A percentile compares a stretch with the other conserved stretches of the same genome.
Evolutionary conservation across 2,888 invertebrate species (phyloP).

Genomic region (Nudaria mundana): DNA sequence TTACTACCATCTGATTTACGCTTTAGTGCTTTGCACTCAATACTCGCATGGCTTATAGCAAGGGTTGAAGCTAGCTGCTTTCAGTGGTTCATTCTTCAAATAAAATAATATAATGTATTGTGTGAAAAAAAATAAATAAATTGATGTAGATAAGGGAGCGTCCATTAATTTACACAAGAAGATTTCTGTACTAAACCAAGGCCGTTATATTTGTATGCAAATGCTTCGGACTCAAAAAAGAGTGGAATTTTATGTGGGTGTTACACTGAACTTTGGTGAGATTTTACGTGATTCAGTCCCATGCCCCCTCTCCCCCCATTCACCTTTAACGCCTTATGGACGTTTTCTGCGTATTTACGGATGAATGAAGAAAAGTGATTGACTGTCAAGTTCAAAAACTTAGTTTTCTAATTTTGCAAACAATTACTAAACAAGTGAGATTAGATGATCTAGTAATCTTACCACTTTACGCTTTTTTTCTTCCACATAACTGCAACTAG

Average conservation of each 20-base stretch:
- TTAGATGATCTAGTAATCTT: background rate
- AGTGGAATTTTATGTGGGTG: background rate
- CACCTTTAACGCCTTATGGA: background rate
- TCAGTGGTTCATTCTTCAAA: too few species aligned
- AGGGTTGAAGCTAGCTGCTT: too few species aligned
- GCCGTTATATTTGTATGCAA: background rate
- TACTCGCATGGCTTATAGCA: too few species aligned
- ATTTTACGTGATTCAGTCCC: background rate
- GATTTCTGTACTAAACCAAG: background rate
- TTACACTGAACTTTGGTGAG: background rate
- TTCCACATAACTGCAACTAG: background rate
- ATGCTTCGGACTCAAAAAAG: background rate
- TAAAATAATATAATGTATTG: too few species aligned
- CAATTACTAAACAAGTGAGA: background rate
- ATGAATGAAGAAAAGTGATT: background rate
- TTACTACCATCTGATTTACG: too few species aligned
- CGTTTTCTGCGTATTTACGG: background rate
- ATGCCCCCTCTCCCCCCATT: background rate
- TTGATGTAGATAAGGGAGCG: too few species aligned
- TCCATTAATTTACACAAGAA: background rate
- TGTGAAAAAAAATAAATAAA: too few species aligned
- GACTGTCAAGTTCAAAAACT: background rate
- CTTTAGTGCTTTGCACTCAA: too few species aligned
- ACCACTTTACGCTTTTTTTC: conserved; percentile 1
- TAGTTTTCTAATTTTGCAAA: background rate